Evolutionary conservation across 2,797 vertebrate genomes (phyloP).

Genomic region (Chaetophractus vellerosus): DNA sequence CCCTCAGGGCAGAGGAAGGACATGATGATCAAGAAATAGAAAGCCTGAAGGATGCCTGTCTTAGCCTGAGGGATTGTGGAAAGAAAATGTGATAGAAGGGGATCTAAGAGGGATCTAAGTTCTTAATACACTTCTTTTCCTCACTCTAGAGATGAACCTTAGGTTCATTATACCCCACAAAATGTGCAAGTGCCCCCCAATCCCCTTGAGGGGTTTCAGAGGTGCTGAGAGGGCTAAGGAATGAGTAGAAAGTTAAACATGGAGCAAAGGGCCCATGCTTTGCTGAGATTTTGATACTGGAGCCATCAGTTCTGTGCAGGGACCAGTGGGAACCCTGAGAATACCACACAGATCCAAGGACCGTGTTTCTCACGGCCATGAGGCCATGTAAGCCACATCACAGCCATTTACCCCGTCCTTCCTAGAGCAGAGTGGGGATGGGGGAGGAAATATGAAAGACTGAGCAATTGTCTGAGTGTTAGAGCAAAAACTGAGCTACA

Average conservation of each 20-base stretch:
- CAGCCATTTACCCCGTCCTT: not conserved
- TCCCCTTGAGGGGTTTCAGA: not conserved
- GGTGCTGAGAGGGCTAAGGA: not conserved
- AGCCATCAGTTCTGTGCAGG: not conserved
- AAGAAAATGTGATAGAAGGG: constrained; percentile 4
- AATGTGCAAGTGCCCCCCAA: not conserved
- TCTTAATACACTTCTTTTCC: not conserved
- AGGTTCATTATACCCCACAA: not conserved
- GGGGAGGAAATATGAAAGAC: not conserved
- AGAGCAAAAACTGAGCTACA: not conserved
- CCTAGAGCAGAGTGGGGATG: not conserved
- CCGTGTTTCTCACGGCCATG: not conserved
- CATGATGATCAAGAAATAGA: constrained; percentile 15
- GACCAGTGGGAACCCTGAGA: not conserved
- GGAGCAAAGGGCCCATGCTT: not conserved
- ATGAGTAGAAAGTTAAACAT: not conserved
- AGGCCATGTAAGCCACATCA: not conserved
- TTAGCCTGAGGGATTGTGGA: not conserved
- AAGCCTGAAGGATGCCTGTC: not conserved
- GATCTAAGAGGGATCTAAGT: not conserved
- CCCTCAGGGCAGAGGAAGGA: not conserved
- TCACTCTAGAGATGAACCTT: not conserved
- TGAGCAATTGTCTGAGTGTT: not conserved
- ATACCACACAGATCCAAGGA: not conserved
- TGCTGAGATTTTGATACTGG: not conserved